Percentiles rank a stretch among this genome's conserved stretches.
Conservation (phyloP, 2,113 vertebrate genomes). For the Pelodiscus sinensis region DNA sequence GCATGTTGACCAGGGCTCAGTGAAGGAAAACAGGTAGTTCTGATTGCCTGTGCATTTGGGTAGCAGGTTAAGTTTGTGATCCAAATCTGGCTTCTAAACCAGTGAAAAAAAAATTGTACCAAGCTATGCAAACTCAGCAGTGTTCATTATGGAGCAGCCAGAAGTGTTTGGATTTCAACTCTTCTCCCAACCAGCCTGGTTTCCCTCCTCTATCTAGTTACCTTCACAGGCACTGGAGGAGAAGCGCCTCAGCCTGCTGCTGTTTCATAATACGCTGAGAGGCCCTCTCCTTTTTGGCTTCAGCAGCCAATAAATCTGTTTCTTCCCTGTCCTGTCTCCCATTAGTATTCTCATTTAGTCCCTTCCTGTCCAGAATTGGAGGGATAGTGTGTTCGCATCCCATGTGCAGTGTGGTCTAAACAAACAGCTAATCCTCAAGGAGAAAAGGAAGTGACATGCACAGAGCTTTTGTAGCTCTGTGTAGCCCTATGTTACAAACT, state of each 20-base stretch:
- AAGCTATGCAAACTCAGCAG: neutral
- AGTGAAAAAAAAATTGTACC: neutral
- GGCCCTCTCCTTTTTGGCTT: neutral
- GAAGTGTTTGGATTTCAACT: neutral
- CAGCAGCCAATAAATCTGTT: neutral
- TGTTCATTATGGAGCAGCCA: neutral
- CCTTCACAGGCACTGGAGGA: neutral
- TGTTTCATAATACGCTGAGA: neutral
- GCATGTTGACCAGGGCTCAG: neutral
- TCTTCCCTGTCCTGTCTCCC: neutral
- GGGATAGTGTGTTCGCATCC: neutral
- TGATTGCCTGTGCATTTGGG: neutral
- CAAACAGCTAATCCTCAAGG: neutral
- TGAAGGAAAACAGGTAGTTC: neutral
- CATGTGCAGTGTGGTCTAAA: neutral
- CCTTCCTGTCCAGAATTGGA: neutral
- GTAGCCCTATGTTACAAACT: neutral
- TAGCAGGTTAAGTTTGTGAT: neutral
- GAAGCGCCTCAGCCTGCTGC: neutral
- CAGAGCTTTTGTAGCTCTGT: neutral
- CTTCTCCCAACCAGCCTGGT: neutral
- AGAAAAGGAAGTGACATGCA: neutral
- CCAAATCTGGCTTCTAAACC: neutral
- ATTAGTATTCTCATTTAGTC: neutral
- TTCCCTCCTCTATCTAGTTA: neutral